Evolutionary conservation across 2,888 invertebrate species (phyloP), one percentile per base, ranked within the genome.

Genomic region (Archaeoteleia sp.): DNA sequence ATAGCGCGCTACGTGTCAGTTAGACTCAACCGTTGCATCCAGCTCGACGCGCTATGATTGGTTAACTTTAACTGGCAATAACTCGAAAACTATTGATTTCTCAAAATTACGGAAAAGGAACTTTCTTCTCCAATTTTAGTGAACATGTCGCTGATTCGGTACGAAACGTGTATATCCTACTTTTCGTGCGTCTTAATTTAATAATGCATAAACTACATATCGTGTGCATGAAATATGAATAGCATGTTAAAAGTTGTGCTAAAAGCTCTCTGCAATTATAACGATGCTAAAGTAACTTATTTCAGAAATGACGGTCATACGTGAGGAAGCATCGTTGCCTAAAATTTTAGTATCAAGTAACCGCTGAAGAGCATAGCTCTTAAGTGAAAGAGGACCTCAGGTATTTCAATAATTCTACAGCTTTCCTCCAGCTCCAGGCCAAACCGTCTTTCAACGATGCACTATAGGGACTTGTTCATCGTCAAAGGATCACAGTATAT

Each of bases 331-430:
- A 12, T 25, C n/a, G 55, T 55, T 37, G 55, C 45, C 45, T 45
- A 25, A 61, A 61, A 53, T 51, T 51, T 43, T 51, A 43, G 61
- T 51, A 61, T 61, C 61, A 45, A 45, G 42, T 61, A 61, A 51
- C 61, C 32, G 20, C 37, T 9, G 37, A 39, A 51, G 30, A 61
- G 40, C 37, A 17, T 12, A 32, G 45, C 45, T 46, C 39, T 61
- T 46, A 43, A 39, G 51, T 35, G 46, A 46, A 61, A 53, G 61
- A 53, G 45, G 46, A 61, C 46, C 46, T 53, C 39, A 46, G 46
- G 61, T 61, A 62, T 62, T 61, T 61, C 61, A 61, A 61, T 61
- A 53, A 61, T 61, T 53, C 61, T 45, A 30, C 32, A 46, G 61
- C 40, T 61, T 61, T 46, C 27, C 53, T 27, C 27, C 25, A 5